Evolutionary conservation across 2,888 invertebrate species (phyloP), one percentile per base, ranked within the genome.

Genomic region (Syrphus vitripennis): DNA sequence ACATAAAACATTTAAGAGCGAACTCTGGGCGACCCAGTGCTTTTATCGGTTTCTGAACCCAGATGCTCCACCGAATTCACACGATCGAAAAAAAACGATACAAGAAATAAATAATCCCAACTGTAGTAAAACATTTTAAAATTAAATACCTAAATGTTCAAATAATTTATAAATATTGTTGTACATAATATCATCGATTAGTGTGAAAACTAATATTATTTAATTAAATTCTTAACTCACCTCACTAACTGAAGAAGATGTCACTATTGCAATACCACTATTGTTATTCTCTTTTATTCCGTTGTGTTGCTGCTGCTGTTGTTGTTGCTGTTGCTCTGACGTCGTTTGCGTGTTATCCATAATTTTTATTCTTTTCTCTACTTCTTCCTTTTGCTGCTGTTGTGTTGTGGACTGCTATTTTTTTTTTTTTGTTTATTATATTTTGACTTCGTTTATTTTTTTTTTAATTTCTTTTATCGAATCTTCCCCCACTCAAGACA

Each of bases 221-320:
- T n/a, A n/a, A n/a, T n/a, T n/a, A n/a, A n/a, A 19, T 50, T 21
- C 7, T 31, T 50, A 78, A 82, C 86, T 86, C 42, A 86, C 86
- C 86, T 86, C 86, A 37, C 53, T 82, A 55, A 88, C 63, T 74
- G 89, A 76, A 88, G 90, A 67, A 70, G 88, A 37, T 88, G 89
- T 84, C 89, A 89, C 88, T 89, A 90, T 90, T 89, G 90, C 90
- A 89, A 89, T 90, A 89, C 90, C 91, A 90, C 90, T 91, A 89
- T 90, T 91, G 74, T 72, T 86, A 89, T 90, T 92, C 88, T 91
- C 92, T 90, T 90, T 91, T 82, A 92, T 91, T 87, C 92, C 91
- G 90, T 92, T 92, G 89, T 83, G 80, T 77, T 87, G 87, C 90
- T 89, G 91, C 89, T 82, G 89, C 84, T 88, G 42, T 29, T 89